phyloP scores from a whole-genome alignment of 2,113 vertebrate genomes.

The Gallinago media region DNA sequence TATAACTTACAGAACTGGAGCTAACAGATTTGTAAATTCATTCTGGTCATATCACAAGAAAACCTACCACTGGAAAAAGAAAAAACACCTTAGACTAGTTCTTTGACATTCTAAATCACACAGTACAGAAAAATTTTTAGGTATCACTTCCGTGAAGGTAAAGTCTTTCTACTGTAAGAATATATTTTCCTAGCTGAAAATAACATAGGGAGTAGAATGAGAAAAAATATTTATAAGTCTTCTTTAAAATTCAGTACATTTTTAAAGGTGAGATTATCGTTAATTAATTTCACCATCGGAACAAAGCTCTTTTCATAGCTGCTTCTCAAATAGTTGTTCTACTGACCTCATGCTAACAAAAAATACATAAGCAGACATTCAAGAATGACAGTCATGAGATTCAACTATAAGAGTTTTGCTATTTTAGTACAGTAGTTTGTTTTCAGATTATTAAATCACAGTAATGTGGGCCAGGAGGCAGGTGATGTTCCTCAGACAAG shows the following conservation, averaged over 20 bases:
- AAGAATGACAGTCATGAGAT: background rate
- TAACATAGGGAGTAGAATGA: background rate
- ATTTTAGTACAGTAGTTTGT: background rate
- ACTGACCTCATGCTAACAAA: background rate
- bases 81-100: background rate
- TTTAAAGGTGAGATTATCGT: background rate
- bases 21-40: background rate
- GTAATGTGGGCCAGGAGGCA: background rate
- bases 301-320: background rate
- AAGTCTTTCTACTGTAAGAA: background rate
- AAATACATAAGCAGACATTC: background rate
- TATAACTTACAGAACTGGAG: background rate
- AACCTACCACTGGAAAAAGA: background rate
- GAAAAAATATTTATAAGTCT: background rate
- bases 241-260: background rate
- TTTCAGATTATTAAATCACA: background rate
- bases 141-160: background rate
- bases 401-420: background rate
- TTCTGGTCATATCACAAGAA: background rate
- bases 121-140: background rate
- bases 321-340: background rate
- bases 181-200: background rate
- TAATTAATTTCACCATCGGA: background rate
- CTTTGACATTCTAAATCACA: background rate
- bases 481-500: background rate